Evolutionary conservation across 2,888 invertebrate genomes (phyloP).

Genomic region (Euzophera pinguis): DNA sequence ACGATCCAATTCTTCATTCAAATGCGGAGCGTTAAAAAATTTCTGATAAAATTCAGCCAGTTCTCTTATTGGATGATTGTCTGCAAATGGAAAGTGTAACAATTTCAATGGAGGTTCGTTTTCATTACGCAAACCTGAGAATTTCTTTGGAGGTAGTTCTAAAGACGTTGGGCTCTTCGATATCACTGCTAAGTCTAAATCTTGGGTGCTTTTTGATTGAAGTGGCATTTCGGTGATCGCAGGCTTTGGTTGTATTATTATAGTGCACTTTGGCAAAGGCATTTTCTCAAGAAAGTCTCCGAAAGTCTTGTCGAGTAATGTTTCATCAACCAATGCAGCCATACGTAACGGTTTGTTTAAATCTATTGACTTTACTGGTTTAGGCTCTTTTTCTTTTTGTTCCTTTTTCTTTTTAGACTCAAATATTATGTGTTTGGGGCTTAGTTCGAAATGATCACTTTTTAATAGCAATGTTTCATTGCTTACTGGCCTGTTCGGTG

Average conservation of each 20-base stretch:
- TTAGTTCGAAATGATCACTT: slow-evolving; percentile 93
- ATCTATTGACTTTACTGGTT: slow-evolving; percentile 68
- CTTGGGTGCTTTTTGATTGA: slow-evolving; percentile 60
- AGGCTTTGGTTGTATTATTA: slow-evolving; percentile 57
- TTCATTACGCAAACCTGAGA: slow-evolving; percentile 61
- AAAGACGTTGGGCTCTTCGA: slow-evolving; percentile 63
- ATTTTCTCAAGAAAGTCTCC: slow-evolving; percentile 59
- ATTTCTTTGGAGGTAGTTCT: slow-evolving; percentile 67
- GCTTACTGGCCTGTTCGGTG: slow-evolving; percentile 87
- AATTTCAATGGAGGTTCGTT: slow-evolving; percentile 84
- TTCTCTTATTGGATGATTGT: slow-evolving; percentile 84
- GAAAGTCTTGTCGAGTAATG: slow-evolving; percentile 48
- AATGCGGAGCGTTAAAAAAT: slow-evolving; percentile 84
- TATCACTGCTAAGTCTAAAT: slow-evolving; percentile 41
- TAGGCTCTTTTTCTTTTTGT: slow-evolving; percentile 46
- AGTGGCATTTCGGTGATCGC: slow-evolving; percentile 29
- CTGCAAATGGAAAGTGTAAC: slow-evolving; percentile 89
- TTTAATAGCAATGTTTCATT: slow-evolving; percentile 89
- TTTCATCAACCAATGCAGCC: slow-evolving; percentile 86
- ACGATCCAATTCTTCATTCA: slow-evolving; percentile 44
- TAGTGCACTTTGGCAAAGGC: slow-evolving; percentile 56
- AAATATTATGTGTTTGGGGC: slow-evolving; percentile 83
- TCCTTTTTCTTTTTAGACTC: slow-evolving; percentile 81
- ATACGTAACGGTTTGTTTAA: slow-evolving; percentile 86
- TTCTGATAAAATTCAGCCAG: slow-evolving; percentile 89